These are phyloP conservation scores for Callospermophilus lateralis DNA, from an alignment of 2,113 vertebrate genomes.

Conservation along the genomic window DNA sequence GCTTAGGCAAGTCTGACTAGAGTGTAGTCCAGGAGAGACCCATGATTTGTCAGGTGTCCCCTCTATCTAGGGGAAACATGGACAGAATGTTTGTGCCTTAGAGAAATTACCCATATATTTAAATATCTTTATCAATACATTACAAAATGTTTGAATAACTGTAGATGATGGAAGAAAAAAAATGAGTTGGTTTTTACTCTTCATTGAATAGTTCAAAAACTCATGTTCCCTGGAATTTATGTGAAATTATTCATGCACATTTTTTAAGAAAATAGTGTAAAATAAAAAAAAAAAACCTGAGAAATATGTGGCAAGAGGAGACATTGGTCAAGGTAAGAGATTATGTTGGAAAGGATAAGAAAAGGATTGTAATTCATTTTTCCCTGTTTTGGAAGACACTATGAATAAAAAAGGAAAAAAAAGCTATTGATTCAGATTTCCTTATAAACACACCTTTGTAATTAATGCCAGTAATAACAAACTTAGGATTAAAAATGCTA, in stretches of 20 bases:
- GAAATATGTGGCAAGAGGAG: neutral
- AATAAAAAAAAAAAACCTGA: slow-evolving; percentile 21
- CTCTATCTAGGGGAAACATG: neutral
- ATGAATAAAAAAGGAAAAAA: neutral
- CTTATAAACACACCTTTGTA: neutral
- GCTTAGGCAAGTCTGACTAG: neutral
- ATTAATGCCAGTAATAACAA: neutral
- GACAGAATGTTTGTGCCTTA: neutral
- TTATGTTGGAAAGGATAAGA: neutral
- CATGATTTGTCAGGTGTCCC: neutral
- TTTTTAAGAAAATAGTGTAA: neutral
- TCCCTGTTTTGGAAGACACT: neutral
- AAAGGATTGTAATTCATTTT: neutral
- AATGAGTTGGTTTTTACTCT: neutral
- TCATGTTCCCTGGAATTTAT: neutral
- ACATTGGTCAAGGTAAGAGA: neutral
- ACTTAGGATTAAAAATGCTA: too few relatives aligned
- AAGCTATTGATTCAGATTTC: neutral
- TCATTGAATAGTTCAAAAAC: neutral
- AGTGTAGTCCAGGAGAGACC: neutral
- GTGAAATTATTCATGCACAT: neutral
- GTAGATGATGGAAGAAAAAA: neutral
- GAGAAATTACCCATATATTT: neutral
- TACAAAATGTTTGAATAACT: neutral
- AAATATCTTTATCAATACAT: neutral